These are phyloP conservation scores for Elysia crispata DNA, from an alignment of 2,888 invertebrate genomes.

Conservation along the genomic window DNA sequence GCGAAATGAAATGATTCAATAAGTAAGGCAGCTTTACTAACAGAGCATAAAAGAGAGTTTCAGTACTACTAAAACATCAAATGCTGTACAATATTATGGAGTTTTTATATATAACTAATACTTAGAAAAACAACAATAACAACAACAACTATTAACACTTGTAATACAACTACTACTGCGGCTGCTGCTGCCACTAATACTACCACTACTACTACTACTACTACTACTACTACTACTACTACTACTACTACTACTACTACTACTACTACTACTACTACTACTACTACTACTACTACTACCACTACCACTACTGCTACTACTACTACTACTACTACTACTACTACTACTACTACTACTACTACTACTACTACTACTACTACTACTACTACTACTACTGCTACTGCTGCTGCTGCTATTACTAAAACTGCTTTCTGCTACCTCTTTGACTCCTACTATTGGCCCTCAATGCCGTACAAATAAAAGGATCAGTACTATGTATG, in stretches of 20 bases:
- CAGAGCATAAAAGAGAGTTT: too few relatives aligned
- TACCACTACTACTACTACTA: neutral
- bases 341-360: conserved; percentile 35
- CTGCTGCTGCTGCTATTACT: conserved; percentile 29
- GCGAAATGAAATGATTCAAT: too few relatives aligned
- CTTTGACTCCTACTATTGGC: conserved; percentile 20
- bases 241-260: conserved; percentile 5
- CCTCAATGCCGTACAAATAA: neutral
- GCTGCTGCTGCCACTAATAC: neutral
- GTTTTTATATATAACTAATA: too few relatives aligned
- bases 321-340: conserved; percentile 37
- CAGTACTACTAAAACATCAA: too few relatives aligned
- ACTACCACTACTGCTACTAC: conserved; percentile 34
- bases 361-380: conserved; percentile 35
- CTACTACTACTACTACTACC: conserved; percentile 35
- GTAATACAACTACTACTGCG: neutral
- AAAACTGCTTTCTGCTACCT: conserved; percentile 2
- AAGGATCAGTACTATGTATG: too few relatives aligned
- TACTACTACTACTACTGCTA: conserved; percentile 31
- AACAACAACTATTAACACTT: neutral
- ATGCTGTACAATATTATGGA: too few relatives aligned
- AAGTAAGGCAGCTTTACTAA: too few relatives aligned
- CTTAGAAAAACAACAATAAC: too few relatives aligned
- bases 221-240: neutral
- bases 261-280: conserved; percentile 19